phyloP scores from a whole-genome alignment of 2,113 vertebrate genomes.

The Plecotus auritus region DNA sequence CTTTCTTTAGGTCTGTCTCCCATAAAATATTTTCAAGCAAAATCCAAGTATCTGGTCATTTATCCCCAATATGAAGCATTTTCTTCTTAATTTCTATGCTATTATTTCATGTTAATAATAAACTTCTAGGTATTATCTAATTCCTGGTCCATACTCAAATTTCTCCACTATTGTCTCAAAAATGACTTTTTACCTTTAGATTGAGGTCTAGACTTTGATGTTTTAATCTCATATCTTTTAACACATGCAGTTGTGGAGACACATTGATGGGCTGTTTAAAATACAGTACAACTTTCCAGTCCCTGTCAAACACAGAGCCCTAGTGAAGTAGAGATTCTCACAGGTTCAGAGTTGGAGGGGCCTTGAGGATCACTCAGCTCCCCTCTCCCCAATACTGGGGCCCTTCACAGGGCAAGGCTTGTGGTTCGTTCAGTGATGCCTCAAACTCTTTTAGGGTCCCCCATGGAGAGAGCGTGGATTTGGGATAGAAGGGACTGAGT shows the following conservation, averaged over 20 bases:
- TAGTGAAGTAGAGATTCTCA: background rate
- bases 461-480: background rate
- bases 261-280: background rate
- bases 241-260: too few relatives aligned
- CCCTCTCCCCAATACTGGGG: fast-evolving
- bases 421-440: background rate
- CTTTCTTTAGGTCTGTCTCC: background rate
- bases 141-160: background rate
- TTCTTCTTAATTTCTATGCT: background rate
- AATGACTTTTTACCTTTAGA: background rate
- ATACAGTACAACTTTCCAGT: background rate
- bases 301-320: background rate
- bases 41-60: background rate
- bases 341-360: background rate
- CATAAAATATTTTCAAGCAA: background rate
- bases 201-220: background rate
- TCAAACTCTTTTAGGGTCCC: background rate
- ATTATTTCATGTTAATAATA: background rate
- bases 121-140: background rate
- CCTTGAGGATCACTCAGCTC: too few relatives aligned
- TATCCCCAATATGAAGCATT: background rate
- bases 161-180: background rate
- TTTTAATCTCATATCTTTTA: background rate
- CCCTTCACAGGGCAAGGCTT: background rate
- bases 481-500: too few relatives aligned